phyloP scores from a whole-genome alignment of 2,113 vertebrate genomes.

The Chunga burmeisteri region DNA sequence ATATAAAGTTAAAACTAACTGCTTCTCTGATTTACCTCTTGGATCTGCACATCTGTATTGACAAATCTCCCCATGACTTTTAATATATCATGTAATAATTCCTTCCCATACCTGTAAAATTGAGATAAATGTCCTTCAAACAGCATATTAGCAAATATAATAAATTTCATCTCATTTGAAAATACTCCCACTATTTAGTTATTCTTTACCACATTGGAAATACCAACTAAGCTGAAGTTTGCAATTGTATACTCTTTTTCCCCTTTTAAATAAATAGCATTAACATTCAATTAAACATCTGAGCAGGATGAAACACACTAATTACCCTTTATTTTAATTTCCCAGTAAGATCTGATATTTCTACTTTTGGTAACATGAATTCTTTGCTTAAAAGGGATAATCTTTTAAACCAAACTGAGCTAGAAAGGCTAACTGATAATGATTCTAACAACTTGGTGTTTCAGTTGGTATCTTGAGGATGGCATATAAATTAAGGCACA shows the following conservation, averaged over 20 bases:
- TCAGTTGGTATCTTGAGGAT: neutral
- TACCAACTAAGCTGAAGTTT: neutral
- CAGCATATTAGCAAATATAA: neutral
- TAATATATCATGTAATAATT: constrained; percentile 31
- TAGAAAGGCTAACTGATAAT: neutral
- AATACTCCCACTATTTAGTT: neutral
- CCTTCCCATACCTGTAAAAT: constrained; percentile 61
- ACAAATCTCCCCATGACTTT: constrained; percentile 50
- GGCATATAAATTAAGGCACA: neutral
- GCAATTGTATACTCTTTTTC: neutral
- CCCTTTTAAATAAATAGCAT: neutral
- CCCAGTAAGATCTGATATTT: neutral
- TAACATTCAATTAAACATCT: neutral
- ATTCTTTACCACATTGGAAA: neutral
- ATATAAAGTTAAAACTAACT: neutral
- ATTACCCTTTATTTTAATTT: neutral
- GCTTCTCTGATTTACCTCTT: constrained; percentile 66
- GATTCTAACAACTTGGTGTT: neutral
- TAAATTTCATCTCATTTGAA: neutral
- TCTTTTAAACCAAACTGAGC: neutral
- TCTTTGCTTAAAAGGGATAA: neutral
- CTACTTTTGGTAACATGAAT: neutral
- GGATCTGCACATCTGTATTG: constrained; percentile 70
- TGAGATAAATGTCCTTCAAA: neutral
- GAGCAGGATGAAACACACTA: neutral